These are phyloP conservation scores for Umimayanthus chanpuru DNA, from an alignment of 92 coral and sea anemone species.

Conservation along the genomic window DNA sequence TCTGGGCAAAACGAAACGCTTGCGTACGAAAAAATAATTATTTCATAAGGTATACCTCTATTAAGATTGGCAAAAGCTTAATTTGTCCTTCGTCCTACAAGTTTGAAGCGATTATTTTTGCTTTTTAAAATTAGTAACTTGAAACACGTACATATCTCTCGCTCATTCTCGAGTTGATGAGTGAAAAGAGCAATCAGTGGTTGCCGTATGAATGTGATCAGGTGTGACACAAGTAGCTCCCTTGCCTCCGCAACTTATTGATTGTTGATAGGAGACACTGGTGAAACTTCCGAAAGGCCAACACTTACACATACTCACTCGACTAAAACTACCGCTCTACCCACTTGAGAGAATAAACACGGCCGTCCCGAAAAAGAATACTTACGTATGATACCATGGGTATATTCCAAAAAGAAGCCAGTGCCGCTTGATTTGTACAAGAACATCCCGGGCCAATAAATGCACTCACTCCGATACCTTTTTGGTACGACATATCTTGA, in stretches of 20 bases:
- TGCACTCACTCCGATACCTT: conserved; percentile 59
- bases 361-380: conserved; percentile 31
- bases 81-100: neutral
- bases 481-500: conserved; percentile 47
- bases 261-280: no score
- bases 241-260: neutral
- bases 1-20: neutral
- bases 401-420: conserved; percentile 74
- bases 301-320: neutral
- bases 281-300: conserved; percentile 3
- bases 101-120: no score
- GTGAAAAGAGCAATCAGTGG: neutral
- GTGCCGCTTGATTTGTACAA: conserved; percentile 74
- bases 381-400: conserved; percentile 97
- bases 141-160: neutral
- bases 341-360: neutral
- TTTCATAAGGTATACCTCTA: neutral
- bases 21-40: neutral
- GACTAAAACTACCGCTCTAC: neutral
- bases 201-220: no score
- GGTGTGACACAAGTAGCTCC: neutral
- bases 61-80: no score
- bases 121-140: neutral
- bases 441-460: conserved; percentile 89
- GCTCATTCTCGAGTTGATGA: no score